A percentile compares a stretch with the other conserved stretches of the same genome.
Conservation (phyloP, 2,797 vertebrate genomes). For the Chloroceryle inda region DNA sequence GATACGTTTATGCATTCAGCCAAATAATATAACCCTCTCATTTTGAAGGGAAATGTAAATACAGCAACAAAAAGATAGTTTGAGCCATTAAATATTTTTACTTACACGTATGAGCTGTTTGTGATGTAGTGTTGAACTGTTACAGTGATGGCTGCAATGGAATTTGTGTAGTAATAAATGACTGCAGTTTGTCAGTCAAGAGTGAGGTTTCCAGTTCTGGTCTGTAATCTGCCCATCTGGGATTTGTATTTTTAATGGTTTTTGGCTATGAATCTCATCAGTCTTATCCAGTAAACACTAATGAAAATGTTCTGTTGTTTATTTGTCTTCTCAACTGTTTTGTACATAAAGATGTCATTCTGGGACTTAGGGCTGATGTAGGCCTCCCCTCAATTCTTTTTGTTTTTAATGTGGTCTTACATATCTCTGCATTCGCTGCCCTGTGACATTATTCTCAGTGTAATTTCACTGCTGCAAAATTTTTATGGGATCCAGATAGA, state of each 20-base stretch:
- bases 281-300: not conserved
- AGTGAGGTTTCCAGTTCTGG: not conserved
- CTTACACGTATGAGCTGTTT: not conserved
- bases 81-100: not conserved
- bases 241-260: constrained; percentile 12
- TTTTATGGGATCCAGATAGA: not conserved
- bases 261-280: constrained; percentile 25
- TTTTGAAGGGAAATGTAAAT: not conserved
- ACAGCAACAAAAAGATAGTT: not conserved
- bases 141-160: not conserved
- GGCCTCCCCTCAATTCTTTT: not conserved
- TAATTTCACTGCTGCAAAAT: not conserved
- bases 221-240: constrained; percentile 11
- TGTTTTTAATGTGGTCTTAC: not conserved
- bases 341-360: constrained; percentile 28
- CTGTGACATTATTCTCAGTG: not conserved
- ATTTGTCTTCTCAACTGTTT: constrained; percentile 6
- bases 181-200: not conserved
- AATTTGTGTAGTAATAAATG: not conserved
- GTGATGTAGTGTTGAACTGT: not conserved
- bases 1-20: not conserved
- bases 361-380: constrained; percentile 16
- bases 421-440: not conserved
- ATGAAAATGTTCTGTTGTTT: constrained; percentile 39
- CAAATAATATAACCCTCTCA: not conserved